Conservation (phyloP, 2,113 vertebrate genomes). For the Ceuthmochares aereus region DNA sequence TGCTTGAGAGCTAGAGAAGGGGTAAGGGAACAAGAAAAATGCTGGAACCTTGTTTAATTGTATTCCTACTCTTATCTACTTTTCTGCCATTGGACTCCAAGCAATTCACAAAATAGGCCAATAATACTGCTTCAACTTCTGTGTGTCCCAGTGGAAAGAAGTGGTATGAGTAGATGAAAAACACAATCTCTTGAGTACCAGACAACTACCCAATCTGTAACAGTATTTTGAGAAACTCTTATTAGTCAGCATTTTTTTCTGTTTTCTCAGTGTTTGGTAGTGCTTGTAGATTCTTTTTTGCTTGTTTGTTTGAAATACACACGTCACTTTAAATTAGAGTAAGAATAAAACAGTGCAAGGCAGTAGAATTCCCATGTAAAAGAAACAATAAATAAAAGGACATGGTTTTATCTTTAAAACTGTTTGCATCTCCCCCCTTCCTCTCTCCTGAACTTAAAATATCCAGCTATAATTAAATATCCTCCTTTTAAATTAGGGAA, state of each 20-base stretch:
- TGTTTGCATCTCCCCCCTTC: slow-evolving; percentile 53
- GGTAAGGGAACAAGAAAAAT: neutral
- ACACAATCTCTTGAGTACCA: neutral
- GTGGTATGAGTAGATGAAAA: neutral
- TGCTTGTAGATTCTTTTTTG: neutral
- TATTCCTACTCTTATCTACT: neutral
- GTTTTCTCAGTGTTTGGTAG: neutral
- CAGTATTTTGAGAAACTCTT: neutral
- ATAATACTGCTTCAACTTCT: neutral
- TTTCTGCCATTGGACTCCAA: neutral
- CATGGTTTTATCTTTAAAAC: slow-evolving; percentile 55
- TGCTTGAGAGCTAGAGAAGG: neutral
- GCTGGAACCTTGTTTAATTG: neutral
- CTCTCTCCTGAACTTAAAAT: slow-evolving; percentile 66
- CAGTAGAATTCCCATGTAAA: slow-evolving; percentile 61
- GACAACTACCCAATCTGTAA: neutral
- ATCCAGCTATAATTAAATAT: slow-evolving; percentile 74
- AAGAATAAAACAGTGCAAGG: neutral
- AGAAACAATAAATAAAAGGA: slow-evolving; percentile 50
- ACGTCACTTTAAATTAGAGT: slow-evolving; percentile 1
- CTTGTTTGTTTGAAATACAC: neutral
- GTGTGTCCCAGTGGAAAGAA: neutral
- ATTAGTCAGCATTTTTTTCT: neutral
- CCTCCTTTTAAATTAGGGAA: slow-evolving; percentile 64
- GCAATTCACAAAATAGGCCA: neutral